Conservation (phyloP, 2,888 invertebrate genomes). For the Trichopria drosophilae region DNA sequence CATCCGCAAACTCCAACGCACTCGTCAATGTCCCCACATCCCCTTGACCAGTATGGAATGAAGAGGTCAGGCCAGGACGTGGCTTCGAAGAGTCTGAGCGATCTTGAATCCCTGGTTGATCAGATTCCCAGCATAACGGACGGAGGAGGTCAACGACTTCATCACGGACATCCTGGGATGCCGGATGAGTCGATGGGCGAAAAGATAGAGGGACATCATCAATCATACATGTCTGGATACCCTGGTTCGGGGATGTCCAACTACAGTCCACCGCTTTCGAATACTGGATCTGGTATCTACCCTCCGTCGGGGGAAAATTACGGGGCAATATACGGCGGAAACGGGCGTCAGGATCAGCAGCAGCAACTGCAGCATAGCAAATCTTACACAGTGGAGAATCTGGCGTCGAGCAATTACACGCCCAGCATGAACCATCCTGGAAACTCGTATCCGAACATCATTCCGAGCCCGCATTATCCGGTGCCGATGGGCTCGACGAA, state of each 20-base stretch:
- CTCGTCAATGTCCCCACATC: constrained; percentile 54
- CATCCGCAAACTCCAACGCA: constrained; percentile 55
- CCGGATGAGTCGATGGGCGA: constrained; percentile 40
- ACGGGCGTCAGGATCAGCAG: constrained; percentile 46
- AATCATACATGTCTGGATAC: constrained; percentile 42
- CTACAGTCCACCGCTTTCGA: constrained; percentile 53
- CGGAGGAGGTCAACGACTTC: constrained; percentile 58
- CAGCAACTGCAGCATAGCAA: constrained; percentile 52
- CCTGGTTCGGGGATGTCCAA: constrained; percentile 46
- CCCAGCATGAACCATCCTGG: constrained; percentile 49
- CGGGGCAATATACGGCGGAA: constrained; percentile 50
- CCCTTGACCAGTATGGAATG: constrained; percentile 54
- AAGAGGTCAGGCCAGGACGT: constrained; percentile 67
- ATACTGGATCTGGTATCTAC: constrained; percentile 45
- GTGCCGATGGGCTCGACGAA: constrained; percentile 56
- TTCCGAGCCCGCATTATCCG: constrained; percentile 57
- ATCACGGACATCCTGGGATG: constrained; percentile 44
- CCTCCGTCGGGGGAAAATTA: constrained; percentile 49
- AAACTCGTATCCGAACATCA: constrained; percentile 56
- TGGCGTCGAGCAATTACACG: constrained; percentile 58
- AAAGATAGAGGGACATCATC: constrained; percentile 42
- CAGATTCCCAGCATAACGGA: constrained; percentile 89
- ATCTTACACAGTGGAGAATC: constrained; percentile 57
- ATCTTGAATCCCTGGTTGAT: constrained; percentile 85
- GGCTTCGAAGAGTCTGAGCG: constrained; percentile 83